These are phyloP conservation scores for Drosophila kepulauana DNA, from an alignment of 1,140 invertebrate genomes.

Conservation along the genomic window DNA sequence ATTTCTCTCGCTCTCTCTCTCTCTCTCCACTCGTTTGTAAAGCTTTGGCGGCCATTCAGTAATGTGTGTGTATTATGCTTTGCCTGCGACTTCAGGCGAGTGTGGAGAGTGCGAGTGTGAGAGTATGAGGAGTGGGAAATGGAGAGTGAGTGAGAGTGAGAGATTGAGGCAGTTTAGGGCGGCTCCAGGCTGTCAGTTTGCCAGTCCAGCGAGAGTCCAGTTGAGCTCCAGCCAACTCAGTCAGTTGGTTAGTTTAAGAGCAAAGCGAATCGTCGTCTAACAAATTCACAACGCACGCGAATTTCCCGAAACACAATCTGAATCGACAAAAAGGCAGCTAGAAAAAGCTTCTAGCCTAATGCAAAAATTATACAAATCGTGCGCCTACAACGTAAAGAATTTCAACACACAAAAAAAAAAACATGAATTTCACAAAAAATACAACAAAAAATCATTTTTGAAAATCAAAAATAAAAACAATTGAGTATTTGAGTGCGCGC, in stretches of 20 bases:
- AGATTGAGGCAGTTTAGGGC: constrained; percentile 53
- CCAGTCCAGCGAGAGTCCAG: constrained; percentile 32
- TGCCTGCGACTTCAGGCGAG: constrained; percentile 25
- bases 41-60: constrained; percentile 56
- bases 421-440: too few species aligned
- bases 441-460: background rate
- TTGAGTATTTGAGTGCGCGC: constrained; percentile 35
- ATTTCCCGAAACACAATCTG: constrained; percentile 12
- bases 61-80: constrained; percentile 61
- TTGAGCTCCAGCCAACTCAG: constrained; percentile 54
- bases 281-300: constrained; percentile 38
- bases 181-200: constrained; percentile 59
- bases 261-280: constrained; percentile 30
- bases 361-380: constrained; percentile 20
- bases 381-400: background rate
- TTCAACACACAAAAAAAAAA: background rate
- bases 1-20: background rate
- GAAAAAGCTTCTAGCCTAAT: constrained; percentile 15
- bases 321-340: constrained; percentile 9
- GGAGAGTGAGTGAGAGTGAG: background rate
- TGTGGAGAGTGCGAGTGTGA: background rate
- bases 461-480: constrained; percentile 13
- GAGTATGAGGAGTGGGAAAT: background rate
- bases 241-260: constrained; percentile 53
- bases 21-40: constrained; percentile 11